These are phyloP conservation scores for Athalia rosae DNA, from an alignment of 2,888 invertebrate species.

Conservation along the genomic window DNA sequence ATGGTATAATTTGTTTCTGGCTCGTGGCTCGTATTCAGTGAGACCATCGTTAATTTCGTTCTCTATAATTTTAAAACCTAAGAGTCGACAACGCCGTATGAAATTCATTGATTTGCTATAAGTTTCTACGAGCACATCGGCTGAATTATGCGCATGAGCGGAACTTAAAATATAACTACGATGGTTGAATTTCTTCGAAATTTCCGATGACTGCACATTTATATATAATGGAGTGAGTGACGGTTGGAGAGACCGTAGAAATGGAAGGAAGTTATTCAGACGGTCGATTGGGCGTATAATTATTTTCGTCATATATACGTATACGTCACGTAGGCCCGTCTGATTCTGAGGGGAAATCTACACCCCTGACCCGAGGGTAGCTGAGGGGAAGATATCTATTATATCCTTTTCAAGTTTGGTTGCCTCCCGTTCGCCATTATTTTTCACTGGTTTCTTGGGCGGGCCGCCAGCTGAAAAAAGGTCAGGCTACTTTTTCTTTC, in stretches of 20 bases:
- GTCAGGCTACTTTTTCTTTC: constrained; percentile 43
- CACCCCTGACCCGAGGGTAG: constrained; percentile 25
- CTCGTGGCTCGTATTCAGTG: constrained; percentile 29
- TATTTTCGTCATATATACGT: not conserved
- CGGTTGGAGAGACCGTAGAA: constrained; percentile 18
- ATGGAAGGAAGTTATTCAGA: constrained; percentile 25
- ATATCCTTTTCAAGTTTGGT: constrained; percentile 41
- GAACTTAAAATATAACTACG: too few relatives aligned
- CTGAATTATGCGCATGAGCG: too few relatives aligned
- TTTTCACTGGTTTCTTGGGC: constrained; percentile 39
- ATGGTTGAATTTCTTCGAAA: too few relatives aligned
- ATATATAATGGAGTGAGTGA: not conserved
- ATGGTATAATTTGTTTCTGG: constrained; percentile 23
- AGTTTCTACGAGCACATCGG: too few relatives aligned
- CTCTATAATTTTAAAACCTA: not conserved
- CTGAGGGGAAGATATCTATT: constrained; percentile 34
- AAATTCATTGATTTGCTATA: too few relatives aligned
- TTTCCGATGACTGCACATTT: too few relatives aligned
- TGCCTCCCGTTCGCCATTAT: constrained; percentile 44
- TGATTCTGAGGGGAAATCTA: constrained; percentile 19
- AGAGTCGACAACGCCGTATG: too few relatives aligned
- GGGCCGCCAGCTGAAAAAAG: constrained; percentile 39
- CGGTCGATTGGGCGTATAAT: constrained; percentile 25
- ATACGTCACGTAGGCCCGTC: constrained; percentile 12
- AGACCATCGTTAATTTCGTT: not conserved